Evolutionary conservation across 2,113 vertebrate species (phyloP), one percentile per base, ranked within the genome.

Genomic region (Esox niger): DNA sequence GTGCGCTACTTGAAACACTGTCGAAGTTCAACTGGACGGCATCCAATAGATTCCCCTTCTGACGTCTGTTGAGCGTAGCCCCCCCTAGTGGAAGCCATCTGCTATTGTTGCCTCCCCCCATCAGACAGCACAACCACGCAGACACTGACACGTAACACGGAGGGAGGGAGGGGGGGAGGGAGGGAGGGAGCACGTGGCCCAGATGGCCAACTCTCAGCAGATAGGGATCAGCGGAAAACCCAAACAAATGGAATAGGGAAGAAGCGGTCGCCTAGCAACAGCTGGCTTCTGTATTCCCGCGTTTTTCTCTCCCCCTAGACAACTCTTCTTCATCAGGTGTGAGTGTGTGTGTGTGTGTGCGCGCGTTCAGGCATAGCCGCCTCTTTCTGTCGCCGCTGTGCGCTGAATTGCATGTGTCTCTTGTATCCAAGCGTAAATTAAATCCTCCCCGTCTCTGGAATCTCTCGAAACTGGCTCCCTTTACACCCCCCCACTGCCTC

Each of bases 261-360:
- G 76, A 57, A 65, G 62, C 4, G 35, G 87, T 90, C 75, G 87
- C 88, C 84, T 90, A 90, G 88, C 88, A 90, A 90, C 88, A 86
- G 80, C 82, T 78, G 70, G 64, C 64, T 74, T 58, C 49, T 67
- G 76, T 54, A 21, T 76, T 81, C 76, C 61, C 38, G 13, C 13
- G 11, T 13, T 38, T 38, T 15, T 15, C 77, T 56, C 62, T 68
- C 65, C 43, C 13, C 26, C 32, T 66, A 71, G 54, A 66, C 35
- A 59, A 64, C 60, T 56, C 20, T 63, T 67, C 21, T 5, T 56
- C 33, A n/a, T n/a, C n/a, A n/a, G 20, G 31, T 35, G 38, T 55
- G 68, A 62, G 68, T 49, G 60, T 38, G 59, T 69, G 67, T 55
- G 68, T 70, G 68, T 49, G 60, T 38, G 59, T 69, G 67, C 49